Percentiles rank a stretch among this genome's conserved stretches.
Conservation (phyloP, 1,140 invertebrate genomes). For the Luehdorfia chinensis region DNA sequence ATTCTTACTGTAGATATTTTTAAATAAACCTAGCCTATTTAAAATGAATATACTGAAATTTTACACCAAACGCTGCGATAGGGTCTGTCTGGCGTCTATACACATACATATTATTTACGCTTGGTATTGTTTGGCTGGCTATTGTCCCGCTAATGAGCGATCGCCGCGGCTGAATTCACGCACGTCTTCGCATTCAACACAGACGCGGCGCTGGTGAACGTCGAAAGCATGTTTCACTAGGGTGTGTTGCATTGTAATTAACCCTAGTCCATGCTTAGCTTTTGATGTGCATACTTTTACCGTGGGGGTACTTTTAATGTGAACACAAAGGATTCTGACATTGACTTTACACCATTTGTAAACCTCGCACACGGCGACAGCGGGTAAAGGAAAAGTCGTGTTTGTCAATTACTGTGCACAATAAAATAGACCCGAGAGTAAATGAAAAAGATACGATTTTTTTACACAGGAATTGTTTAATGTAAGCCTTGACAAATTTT, state of each 20-base stretch:
- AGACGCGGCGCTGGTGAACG: conserved; percentile 14
- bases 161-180: conserved; percentile 43
- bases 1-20: too few relatives aligned
- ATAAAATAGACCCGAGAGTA: background rate
- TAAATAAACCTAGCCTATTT: too few relatives aligned
- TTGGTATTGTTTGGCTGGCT: conserved; percentile 38
- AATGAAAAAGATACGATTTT: background rate
- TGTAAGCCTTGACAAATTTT: too few relatives aligned
- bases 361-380: background rate
- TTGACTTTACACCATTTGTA: conserved; percentile 14
- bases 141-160: conserved; percentile 65
- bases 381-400: conserved; percentile 9
- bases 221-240: conserved; percentile 33
- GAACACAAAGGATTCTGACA: conserved; percentile 12
- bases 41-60: too few relatives aligned
- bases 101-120: conserved; percentile 29
- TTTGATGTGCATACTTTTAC: conserved; percentile 1
- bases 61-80: conserved; percentile 1
- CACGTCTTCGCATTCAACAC: conserved; percentile 37
- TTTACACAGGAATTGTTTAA: too few relatives aligned
- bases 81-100: background rate
- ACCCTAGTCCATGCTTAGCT: conserved; percentile 5
- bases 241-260: conserved; percentile 14
- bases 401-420: conserved; percentile 5
- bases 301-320: conserved; percentile 10